Base-by-base conservation (phyloP, 2,888 invertebrate species). In the Drosophila mimica region DNA sequence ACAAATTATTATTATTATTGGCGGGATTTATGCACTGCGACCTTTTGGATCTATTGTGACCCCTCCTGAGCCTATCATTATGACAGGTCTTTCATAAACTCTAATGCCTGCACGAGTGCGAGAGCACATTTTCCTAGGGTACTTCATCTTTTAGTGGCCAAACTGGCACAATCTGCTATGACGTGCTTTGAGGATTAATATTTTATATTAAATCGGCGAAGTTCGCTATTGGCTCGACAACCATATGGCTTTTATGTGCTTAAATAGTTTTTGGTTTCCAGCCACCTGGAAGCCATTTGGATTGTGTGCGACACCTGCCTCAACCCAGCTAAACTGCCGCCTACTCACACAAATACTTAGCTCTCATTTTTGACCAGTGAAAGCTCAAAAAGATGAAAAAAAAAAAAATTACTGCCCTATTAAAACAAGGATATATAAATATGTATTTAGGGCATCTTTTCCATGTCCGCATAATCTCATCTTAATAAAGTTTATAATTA, bases 1-100 rank as follows among this genome's bases (percentile, higher is more conserved):
- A 46, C 25, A 46, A 46, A 46, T 46, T 46, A 25, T 46, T 46
- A 46, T 46, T 46, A 46, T 46, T 46, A 46, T 46, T 46, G 46
- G 8, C 15, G 46, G 25, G 15, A 46, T 8, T 25, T 25, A 46
- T 46, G 46, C 25, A 25, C 25, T 15, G 25, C 46, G 8, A 25
- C 46, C 46, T 25, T 46, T 46, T 25, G 8, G 25, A 4, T 8
- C 15, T 25, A 28, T 8, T 25, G 15, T 46, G 15, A 15, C 46
- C 46, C 15, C 25, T 8, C 8, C 25, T 25, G 4, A 8, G 46
- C 20, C 43, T 5, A 11, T 25, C 3, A 25, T 25, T 25, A 25
- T 25, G 25, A 25, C 40, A 11, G 11, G 40, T 40, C 40, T 4
- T 20, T 2, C 40, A 40, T 20, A 43, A 20, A 6, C 6, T 13